Evolutionary conservation across 2,888 invertebrate genomes (phyloP), one percentile per base, ranked within the genome.

Genomic region (Clanis bilineata): DNA sequence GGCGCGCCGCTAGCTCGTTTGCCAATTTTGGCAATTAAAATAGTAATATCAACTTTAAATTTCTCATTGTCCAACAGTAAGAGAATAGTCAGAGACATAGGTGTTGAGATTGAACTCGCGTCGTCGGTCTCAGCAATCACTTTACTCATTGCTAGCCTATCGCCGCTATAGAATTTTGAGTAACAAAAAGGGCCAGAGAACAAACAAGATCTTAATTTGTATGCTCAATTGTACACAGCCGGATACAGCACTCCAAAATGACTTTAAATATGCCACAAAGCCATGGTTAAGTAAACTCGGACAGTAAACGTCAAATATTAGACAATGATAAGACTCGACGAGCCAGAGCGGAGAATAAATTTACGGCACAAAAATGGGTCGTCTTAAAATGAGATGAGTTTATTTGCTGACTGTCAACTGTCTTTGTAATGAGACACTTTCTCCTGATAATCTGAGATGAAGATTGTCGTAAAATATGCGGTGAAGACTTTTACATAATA

Each of bases 341-440:
- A 74, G 63, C 66, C 64, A 68, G 72, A 73, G 73, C 77, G 74
- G 70, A 74, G 78, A 81, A 84, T 82, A 80, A 85, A 81, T 85
- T 85, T 82, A 79, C 80, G 78, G 72, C 71, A 76, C 81, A 77
- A 82, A 86, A 89, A 86, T 87, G 80, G 86, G 82, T 83, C 84
- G 84, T 79, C 77, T 74, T 75, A 67, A 74, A 79, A 78, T 67
- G 76, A 78, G 77, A 77, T 68, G 72, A 67, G 79, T 87, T 86
- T 88, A 88, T 90, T 89, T 90, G 85, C 74, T 68, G 76, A 77
- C 75, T 77, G 85, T 85, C 85, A 85, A 83, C 83, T 68, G 66
- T 62, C 66, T 72, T 74, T 85, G 80, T 82, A 72, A 72, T 60
- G 58, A 54, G 39, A 61, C 38, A 56, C 51, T 51, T 51, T 51